Percentiles rank a stretch among this genome's conserved stretches.
Conservation (phyloP, 2,113 vertebrate species). For the Cephalopholis sonnerati region DNA sequence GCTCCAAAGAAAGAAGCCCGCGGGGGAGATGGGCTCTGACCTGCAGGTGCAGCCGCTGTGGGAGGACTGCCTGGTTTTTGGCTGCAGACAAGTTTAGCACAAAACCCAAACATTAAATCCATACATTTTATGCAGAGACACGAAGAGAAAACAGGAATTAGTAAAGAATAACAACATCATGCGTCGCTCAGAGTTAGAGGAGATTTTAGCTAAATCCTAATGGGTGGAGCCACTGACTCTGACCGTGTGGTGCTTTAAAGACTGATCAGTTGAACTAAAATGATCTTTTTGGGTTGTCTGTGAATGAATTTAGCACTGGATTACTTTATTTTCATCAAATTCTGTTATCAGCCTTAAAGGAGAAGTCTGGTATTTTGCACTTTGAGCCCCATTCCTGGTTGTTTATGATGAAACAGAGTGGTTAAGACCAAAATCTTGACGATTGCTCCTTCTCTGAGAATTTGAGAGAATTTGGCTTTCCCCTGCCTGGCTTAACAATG, state of each 20-base stretch:
- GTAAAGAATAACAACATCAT: neutral
- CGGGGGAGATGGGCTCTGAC: slow-evolving; percentile 46
- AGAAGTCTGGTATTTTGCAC: no score
- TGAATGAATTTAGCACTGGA: neutral
- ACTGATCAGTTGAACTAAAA: neutral
- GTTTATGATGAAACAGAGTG: no score
- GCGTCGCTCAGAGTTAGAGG: neutral
- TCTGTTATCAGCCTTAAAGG: no score
- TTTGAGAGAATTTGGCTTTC: no score
- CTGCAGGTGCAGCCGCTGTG: slow-evolving; percentile 62
- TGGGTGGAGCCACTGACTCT: neutral
- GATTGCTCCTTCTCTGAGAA: no score
- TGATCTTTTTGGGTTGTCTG: neutral
- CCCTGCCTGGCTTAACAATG: no score
- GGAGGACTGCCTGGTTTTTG: slow-evolving; percentile 39
- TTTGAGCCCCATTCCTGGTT: no score
- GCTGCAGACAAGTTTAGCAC: slow-evolving; percentile 10
- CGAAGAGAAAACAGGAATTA: neutral
- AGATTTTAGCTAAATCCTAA: neutral
- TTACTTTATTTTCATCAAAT: neutral
- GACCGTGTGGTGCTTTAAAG: neutral
- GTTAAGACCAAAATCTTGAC: no score
- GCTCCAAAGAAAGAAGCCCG: slow-evolving; percentile 26
- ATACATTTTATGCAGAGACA: slow-evolving; percentile 9
- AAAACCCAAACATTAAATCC: slow-evolving; percentile 5